These are phyloP conservation scores for Acropora yongei DNA, from an alignment of 64 coral and sea anemone genomes.

Conservation along the genomic window DNA sequence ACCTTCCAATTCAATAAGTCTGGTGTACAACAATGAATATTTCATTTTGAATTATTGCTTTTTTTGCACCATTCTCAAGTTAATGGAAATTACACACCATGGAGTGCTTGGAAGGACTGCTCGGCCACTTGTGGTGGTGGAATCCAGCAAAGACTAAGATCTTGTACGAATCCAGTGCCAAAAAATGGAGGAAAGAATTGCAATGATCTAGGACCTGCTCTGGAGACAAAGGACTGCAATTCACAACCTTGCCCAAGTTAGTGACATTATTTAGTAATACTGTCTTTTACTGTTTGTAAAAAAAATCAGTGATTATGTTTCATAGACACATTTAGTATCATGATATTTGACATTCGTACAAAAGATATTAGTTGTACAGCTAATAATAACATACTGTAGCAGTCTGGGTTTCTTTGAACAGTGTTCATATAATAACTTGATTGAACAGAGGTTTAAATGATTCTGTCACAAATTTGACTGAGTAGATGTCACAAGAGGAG, in stretches of 20 bases:
- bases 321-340: too few relatives aligned
- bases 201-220: conserved; percentile 54
- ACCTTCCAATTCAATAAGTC: too few relatives aligned
- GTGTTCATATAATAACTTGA: too few relatives aligned
- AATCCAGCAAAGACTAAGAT: conserved; percentile 75
- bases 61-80: conserved; percentile 11
- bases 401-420: too few relatives aligned
- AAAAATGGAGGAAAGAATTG: conserved; percentile 82
- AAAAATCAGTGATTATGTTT: too few relatives aligned
- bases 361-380: too few relatives aligned
- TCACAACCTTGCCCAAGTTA: conserved; percentile 89
- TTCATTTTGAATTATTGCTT: neutral
- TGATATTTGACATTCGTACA: too few relatives aligned
- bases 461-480: too few relatives aligned
- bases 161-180: conserved; percentile 75
- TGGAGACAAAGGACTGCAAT: conserved; percentile 83
- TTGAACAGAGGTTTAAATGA: too few relatives aligned
- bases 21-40: neutral
- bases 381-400: too few relatives aligned
- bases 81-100: conserved; percentile 73
- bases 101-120: conserved; percentile 86
- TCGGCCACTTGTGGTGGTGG: conserved; percentile 86
- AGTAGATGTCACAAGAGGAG: too few relatives aligned
- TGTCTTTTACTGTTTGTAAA: too few relatives aligned
- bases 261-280: neutral